These are phyloP conservation scores for Brachystomella parvula DNA, from an alignment of 1,140 invertebrate genomes.

Conservation along the genomic window DNA sequence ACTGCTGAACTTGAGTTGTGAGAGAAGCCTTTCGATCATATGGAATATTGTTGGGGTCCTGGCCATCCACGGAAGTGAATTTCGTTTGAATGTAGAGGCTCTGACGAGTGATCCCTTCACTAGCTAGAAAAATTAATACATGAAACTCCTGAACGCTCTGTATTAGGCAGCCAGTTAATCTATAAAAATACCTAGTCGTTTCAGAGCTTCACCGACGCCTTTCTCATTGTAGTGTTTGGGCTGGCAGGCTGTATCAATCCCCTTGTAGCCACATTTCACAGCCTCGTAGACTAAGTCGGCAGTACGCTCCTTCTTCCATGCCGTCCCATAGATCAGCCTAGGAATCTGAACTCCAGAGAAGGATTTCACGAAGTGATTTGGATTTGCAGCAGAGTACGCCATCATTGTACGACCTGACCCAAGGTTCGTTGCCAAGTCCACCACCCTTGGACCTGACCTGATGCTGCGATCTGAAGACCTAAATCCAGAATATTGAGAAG, in stretches of 20 bases:
- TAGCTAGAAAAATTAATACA: neutral
- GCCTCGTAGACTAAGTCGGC: conserved; percentile 28
- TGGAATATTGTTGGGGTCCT: conserved; percentile 31
- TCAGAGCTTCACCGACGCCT: conserved; percentile 15
- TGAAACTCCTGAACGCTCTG: conserved; percentile 16
- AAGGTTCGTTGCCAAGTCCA: no score
- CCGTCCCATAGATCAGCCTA: conserved; percentile 35
- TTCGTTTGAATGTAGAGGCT: conserved; percentile 34
- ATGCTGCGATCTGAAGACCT: no score
- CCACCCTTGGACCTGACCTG: no score
- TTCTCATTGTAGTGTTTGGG: conserved; percentile 35
- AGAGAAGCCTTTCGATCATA: conserved; percentile 26
- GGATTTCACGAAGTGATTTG: conserved; percentile 22
- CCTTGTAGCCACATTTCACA: conserved; percentile 24
- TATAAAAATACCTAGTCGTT: neutral
- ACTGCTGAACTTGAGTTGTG: conserved; percentile 21
- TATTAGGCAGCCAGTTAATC: conserved; percentile 6
- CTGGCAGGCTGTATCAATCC: conserved; percentile 36
- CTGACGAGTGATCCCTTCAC: conserved; percentile 17
- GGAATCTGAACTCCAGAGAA: conserved; percentile 28
- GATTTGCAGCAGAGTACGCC: conserved; percentile 2
- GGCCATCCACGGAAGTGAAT: conserved; percentile 35
- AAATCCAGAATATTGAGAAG: no score
- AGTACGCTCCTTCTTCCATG: conserved; percentile 35
- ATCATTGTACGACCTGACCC: no score